These are phyloP conservation scores for Urocyon cinereoargenteus DNA, from an alignment of 2,797 vertebrate species.

Conservation along the genomic window DNA sequence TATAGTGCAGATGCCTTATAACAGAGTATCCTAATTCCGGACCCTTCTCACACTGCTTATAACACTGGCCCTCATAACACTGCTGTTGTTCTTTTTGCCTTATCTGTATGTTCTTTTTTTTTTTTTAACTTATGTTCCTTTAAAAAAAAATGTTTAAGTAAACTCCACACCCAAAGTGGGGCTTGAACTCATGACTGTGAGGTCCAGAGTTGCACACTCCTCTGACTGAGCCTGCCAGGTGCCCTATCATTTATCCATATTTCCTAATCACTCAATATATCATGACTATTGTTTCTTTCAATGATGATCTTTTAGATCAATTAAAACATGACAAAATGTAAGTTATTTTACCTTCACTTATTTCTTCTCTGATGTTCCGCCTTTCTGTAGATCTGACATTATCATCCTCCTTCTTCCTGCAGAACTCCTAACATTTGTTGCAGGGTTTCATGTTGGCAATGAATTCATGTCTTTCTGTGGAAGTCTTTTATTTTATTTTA, in stretches of 20 bases:
- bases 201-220: too few species aligned
- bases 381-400: background rate
- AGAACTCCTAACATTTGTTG: rapidly evolving
- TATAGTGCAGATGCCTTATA: rapidly evolving
- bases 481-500: background rate
- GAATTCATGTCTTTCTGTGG: background rate
- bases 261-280: rapidly evolving
- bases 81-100: rapidly evolving
- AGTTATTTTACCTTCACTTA: background rate
- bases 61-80: rapidly evolving
- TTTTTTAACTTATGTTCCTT: background rate
- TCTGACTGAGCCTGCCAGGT: background rate
- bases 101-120: background rate
- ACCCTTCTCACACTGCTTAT: rapidly evolving
- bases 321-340: background rate
- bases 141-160: background rate
- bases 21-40: rapidly evolving
- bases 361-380: background rate
- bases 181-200: background rate
- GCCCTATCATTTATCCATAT: background rate
- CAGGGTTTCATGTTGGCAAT: background rate
- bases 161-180: background rate
- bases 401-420: background rate
- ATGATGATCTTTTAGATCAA: background rate
- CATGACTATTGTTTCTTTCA: background rate